These are phyloP conservation scores for Cephus sareptanus DNA, from an alignment of 2,888 invertebrate species.

Conservation along the genomic window DNA sequence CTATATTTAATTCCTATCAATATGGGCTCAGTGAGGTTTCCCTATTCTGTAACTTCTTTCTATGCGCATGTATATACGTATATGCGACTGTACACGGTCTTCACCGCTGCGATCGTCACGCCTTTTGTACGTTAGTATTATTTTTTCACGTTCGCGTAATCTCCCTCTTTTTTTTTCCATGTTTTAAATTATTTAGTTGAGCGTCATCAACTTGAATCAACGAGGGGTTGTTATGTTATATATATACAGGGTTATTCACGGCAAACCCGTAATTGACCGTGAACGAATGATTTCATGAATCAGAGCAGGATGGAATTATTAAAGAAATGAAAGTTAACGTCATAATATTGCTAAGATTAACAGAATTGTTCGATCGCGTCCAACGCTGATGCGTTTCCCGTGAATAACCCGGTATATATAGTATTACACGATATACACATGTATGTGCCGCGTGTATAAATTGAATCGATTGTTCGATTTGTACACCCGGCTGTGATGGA, in stretches of 20 bases:
- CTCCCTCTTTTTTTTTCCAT: slow-evolving; percentile 29
- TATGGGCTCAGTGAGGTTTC: background rate
- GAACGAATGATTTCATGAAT: too few relatives aligned
- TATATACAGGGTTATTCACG: slow-evolving; percentile 1
- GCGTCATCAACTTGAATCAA: background rate
- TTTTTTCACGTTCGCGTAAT: slow-evolving; percentile 22
- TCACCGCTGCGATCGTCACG: slow-evolving; percentile 15
- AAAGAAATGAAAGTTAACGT: too few relatives aligned
- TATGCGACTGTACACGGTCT: slow-evolving; percentile 23
- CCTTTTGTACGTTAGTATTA: slow-evolving; percentile 47
- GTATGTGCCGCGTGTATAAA: slow-evolving; percentile 12
- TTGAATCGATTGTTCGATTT: background rate
- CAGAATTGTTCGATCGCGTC: too few relatives aligned
- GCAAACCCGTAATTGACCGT: too few relatives aligned
- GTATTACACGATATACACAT: slow-evolving; percentile 17
- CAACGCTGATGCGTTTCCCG: too few relatives aligned
- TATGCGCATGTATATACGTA: slow-evolving; percentile 20
- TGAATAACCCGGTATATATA: too few relatives aligned
- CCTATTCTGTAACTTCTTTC: slow-evolving; percentile 18
- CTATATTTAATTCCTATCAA: background rate
- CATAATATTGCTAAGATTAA: too few relatives aligned
- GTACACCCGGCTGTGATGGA: background rate
- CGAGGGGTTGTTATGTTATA: background rate
- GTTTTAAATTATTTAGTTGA: slow-evolving; percentile 47
- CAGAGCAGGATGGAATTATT: too few relatives aligned